Evolutionary conservation across 2,113 vertebrate genomes (phyloP), one percentile per base, ranked within the genome.

Genomic region (Patagioenas fasciata): DNA sequence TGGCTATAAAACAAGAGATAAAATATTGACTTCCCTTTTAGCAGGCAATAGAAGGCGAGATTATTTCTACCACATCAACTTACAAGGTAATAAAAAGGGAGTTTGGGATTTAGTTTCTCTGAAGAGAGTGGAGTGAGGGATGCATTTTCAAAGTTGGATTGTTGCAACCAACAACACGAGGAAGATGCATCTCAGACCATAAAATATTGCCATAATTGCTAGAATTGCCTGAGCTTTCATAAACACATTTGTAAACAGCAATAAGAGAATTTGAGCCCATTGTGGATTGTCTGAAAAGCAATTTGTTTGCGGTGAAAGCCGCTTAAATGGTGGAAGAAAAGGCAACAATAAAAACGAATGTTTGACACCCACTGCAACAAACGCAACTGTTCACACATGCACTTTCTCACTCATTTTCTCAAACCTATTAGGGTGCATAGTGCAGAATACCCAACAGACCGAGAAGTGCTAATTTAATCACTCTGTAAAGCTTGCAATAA

Each of bases 231-330:
- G 88, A 93, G 92, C 96, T 97, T 97, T 97, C 92, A 97, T 94
- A 97, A 96, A 97, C 97, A 96, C 86, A 89, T 97, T 98, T 97
- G 87, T 96, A 97, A 97, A 97, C 92, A 97, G 95, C 93, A 96
- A 97, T 97, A 97, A 93, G 70, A 95, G 96, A 96, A 97, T 96
- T 95, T 94, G 85, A 95, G 85, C 88, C 88, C 78, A 60, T 88
- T 93, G 89, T 36, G 51, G 94, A 96, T 96, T 96, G 95, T 83
- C 92, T 97, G 87, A 89, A 96, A 96, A 96, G 96, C 86, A 88
- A 96, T 95, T 90, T 89, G 92, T 92, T 98, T 88, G 90, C 69
- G 58, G 11, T 94, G 79, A 95, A 89, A 96, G 93, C 71, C 32
- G 85, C 51, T 78, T 93, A 85, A 88, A 94, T n/a, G 91, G 42